Conservation (phyloP, 64 coral and sea anemone species). For the Pachyseris speciosa region DNA sequence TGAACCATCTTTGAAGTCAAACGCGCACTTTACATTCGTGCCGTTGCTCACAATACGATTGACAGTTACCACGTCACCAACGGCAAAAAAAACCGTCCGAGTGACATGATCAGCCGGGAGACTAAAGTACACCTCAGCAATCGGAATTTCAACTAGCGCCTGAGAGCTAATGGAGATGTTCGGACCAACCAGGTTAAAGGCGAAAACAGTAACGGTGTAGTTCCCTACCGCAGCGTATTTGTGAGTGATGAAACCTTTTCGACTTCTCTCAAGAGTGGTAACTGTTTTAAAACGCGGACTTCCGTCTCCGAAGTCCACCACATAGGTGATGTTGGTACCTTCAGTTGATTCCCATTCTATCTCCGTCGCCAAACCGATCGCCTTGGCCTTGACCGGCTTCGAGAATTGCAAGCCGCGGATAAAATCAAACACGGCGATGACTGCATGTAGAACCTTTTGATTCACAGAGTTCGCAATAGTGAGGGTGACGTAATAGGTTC, state of each 20-base stretch:
- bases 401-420: conserved; percentile 65
- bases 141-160: conserved; percentile 76
- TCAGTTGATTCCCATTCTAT: conserved; percentile 71
- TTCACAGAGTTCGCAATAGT: conserved; percentile 83
- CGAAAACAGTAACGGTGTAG: conserved; percentile 79
- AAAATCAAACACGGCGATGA: conserved; percentile 56
- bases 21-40: conserved; percentile 76
- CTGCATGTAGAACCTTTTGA: not conserved
- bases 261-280: not conserved
- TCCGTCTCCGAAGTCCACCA: conserved; percentile 86
- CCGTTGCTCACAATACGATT: conserved; percentile 43
- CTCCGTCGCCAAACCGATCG: conserved; percentile 45
- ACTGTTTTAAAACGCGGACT: not conserved
- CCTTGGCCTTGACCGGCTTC: conserved; percentile 59
- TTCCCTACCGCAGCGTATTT: conserved; percentile 74
- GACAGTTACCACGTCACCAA: conserved; percentile 65
- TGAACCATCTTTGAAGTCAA: conserved; percentile 79
- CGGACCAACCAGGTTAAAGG: conserved; percentile 71
- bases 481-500: conserved; percentile 53
- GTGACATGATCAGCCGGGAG: conserved; percentile 72
- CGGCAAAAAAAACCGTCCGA: conserved; percentile 62
- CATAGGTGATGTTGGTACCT: conserved; percentile 82
- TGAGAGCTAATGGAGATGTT: conserved; percentile 77
- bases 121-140: conserved; percentile 64
- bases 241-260: conserved; percentile 34